Evolutionary conservation across 1,140 invertebrate species (phyloP).

Genomic region (Pemphigus obesinymphae): DNA sequence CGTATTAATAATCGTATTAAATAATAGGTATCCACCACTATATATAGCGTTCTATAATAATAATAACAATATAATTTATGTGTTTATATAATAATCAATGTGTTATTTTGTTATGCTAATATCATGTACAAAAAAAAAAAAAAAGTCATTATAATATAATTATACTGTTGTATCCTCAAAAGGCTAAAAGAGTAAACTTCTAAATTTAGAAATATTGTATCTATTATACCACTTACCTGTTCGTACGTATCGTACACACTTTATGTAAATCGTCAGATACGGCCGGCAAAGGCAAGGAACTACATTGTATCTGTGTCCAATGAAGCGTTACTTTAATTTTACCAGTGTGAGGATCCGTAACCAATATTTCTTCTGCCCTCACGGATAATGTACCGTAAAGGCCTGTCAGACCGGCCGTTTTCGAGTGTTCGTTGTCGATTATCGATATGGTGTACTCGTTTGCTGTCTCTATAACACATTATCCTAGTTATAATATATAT

Average conservation of each 20-base stretch:
- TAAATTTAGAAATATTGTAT: no score
- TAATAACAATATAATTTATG: no score
- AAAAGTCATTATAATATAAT: no score
- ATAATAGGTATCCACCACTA: no score
- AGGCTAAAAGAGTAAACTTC: no score
- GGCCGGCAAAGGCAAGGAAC: conserved; percentile 53
- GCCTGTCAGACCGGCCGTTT: conserved; percentile 54
- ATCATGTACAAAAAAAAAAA: no score
- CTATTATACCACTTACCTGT: conserved; percentile 50
- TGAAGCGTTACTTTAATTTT: conserved; percentile 52
- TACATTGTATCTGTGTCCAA: conserved; percentile 56
- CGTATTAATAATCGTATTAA: no score
- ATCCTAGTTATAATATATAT: no score
- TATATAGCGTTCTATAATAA: no score
- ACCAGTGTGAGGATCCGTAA: conserved; percentile 54
- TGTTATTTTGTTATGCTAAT: no score
- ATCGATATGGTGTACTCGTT: conserved; percentile 55
- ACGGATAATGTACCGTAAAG: conserved; percentile 55
- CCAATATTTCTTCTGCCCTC: conserved; percentile 52
- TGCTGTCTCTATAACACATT: conserved; percentile 48
- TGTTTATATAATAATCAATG: no score
- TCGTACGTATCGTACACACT: conserved; percentile 56
- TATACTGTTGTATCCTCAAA: no score
- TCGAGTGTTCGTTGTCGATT: conserved; percentile 56
- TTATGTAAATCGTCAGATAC: conserved; percentile 55